Evolutionary conservation across 2,888 invertebrate species (phyloP).

Genomic region (Agonopterix arenella): DNA sequence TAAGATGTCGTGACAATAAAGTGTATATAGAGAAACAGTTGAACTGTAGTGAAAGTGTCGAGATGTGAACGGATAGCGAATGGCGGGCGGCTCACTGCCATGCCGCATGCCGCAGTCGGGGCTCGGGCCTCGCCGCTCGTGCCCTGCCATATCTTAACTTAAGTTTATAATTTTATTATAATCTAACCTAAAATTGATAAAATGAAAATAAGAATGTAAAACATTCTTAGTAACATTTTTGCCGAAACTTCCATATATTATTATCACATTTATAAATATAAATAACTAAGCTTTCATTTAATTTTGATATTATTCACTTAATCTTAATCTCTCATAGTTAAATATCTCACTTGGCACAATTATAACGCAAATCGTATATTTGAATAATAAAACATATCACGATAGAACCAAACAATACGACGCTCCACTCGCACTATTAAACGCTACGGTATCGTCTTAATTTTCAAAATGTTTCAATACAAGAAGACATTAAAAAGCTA

Average conservation of each 20-base stretch:
- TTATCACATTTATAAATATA: conserved; percentile 72
- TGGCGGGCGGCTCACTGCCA: neutral
- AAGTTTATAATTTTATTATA: conserved; percentile 28
- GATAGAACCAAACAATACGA: conserved; percentile 47
- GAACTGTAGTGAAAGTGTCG: neutral
- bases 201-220: conserved; percentile 51
- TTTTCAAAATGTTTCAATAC: conserved; percentile 46
- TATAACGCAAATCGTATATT: conserved; percentile 67
- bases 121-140: conserved; percentile 2
- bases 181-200: conserved; percentile 46
- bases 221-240: conserved; percentile 51
- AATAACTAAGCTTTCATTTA: conserved; percentile 66
- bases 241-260: conserved; percentile 74
- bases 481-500: conserved; percentile 70
- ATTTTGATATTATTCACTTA: conserved; percentile 75
- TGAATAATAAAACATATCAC: conserved; percentile 54
- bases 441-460: conserved; percentile 51
- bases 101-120: conserved; percentile 1
- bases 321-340: conserved; percentile 70
- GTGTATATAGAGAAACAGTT: neutral
- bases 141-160: conserved; percentile 12
- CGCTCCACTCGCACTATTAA: conserved; percentile 43
- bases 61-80: neutral
- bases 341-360: conserved; percentile 76
- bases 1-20: neutral